phyloP scores from a whole-genome alignment of 2,797 vertebrate species.

The Falco peregrinus region DNA sequence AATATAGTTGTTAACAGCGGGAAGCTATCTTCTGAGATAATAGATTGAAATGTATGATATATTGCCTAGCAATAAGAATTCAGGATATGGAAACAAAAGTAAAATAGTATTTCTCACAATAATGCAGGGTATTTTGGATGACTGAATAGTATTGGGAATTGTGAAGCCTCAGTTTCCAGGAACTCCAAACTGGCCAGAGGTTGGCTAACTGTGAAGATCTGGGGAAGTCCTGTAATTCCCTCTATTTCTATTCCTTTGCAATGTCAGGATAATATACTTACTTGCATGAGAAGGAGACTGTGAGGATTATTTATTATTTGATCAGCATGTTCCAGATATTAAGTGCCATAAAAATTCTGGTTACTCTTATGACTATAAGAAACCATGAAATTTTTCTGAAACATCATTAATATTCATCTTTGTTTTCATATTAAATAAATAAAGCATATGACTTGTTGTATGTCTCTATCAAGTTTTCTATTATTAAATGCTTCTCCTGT shows the following conservation, averaged over 20 bases:
- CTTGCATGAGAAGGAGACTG: background rate
- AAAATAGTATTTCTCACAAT: background rate
- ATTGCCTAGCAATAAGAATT: background rate
- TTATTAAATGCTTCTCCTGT: background rate
- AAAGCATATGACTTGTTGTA: background rate
- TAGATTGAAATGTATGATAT: accelerated
- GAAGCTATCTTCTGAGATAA: background rate
- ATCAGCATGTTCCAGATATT: background rate
- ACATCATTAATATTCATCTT: background rate
- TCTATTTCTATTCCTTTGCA: background rate
- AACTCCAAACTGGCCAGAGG: background rate
- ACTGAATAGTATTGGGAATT: background rate
- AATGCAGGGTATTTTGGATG: background rate
- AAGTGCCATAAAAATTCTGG: background rate
- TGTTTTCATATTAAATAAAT: background rate
- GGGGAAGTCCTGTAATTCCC: background rate
- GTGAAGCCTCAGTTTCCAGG: background rate
- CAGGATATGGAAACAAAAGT: background rate
- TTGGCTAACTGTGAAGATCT: background rate
- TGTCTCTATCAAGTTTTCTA: background rate
- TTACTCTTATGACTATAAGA: background rate
- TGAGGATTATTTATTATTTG: background rate
- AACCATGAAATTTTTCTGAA: background rate
- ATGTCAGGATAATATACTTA: background rate
- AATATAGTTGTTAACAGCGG: background rate